Base-by-base conservation (phyloP, 2,113 vertebrate genomes). In the Cyprinodon brontotheroides region DNA sequence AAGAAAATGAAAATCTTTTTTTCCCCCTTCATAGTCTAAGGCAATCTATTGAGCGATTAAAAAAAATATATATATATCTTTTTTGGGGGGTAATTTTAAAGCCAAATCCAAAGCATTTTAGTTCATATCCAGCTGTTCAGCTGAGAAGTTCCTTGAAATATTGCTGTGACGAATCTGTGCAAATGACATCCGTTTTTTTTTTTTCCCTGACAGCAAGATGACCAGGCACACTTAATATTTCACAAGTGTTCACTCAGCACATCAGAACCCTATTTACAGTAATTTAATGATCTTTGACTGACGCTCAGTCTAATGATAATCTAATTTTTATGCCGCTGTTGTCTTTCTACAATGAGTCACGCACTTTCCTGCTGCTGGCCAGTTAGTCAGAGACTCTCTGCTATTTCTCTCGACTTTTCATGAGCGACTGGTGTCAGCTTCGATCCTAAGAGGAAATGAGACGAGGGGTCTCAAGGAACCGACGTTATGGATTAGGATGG, bases 381-480 rank as follows among this genome's bases (percentile, higher is more conserved):
- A 65, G 65, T 76, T 68, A 64, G 22, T 68, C 17, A n/a, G 62
- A 63, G 62, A 59, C 70, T 60, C 66, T 69, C 74, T 43, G 73
- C 72, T 65, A 75, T 77, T 67, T 75, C 57, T 76, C 57, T 82
- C 10, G 57, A 36, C 83, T 66, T 63, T 80, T 89, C 87, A 83
- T 87, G 89, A 86, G 82, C 69, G 59, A 12, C 60, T 75, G 86
- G 72, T 75, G 80, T 87, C 60, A 65, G 69, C 70, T 90, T 91
- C 86, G 80, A 89, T 89, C 87, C 75, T 63, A 80, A 80, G 83
- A 83, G 90, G 89, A 90, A 91, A 90, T 88, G 81, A 90, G 78
- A 86, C 81, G 83, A 65, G 75, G 81, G 85, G 82, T 61, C 81
- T 84, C 64, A 78, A 77, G 87, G 87, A 88, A 82, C 75, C 88